A percentile compares a stretch with the other conserved stretches of the same genome.
These are phyloP conservation scores for Drosophila quinaria DNA, from an alignment of 2,888 invertebrate species.

Conservation along the genomic window DNA sequence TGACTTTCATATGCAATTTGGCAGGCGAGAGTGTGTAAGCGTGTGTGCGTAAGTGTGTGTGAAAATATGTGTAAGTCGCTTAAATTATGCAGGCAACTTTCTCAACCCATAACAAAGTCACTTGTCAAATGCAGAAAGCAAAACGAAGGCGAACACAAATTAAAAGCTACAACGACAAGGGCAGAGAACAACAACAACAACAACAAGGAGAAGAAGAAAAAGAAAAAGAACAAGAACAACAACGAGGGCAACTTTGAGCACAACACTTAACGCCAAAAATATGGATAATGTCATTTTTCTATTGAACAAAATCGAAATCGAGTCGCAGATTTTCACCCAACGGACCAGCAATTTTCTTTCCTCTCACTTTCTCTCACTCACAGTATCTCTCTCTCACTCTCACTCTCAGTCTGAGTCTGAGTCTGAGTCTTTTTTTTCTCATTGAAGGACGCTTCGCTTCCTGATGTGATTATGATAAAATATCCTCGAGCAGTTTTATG, in stretches of 20 bases:
- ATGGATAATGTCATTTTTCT: conserved; percentile 79
- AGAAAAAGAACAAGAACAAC: neutral
- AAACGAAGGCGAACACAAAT: conserved; percentile 62
- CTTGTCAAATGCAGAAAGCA: conserved; percentile 69
- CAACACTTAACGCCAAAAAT: conserved; percentile 78
- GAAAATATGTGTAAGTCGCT: conserved; percentile 30
- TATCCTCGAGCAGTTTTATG: conserved; percentile 81
- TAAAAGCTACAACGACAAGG: conserved; percentile 61
- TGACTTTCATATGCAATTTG: conserved; percentile 81
- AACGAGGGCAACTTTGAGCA: conserved; percentile 33
- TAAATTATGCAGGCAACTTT: conserved; percentile 52
- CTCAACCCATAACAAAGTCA: conserved; percentile 57
- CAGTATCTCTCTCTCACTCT: neutral
- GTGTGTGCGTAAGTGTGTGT: conserved; percentile 24
- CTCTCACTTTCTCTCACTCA: neutral
- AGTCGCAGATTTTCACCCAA: conserved; percentile 16
- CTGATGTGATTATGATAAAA: conserved; percentile 82
- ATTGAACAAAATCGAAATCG: conserved; percentile 64
- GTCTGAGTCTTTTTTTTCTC: neutral
- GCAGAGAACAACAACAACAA: conserved; percentile 7
- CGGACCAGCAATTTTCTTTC: neutral
- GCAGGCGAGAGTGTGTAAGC: conserved; percentile 47
- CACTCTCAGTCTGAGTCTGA: neutral
- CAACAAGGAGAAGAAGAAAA: neutral
- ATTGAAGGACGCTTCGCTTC: conserved; percentile 60